Evolutionary conservation across 2,113 vertebrate species (phyloP), one percentile per base, ranked within the genome.

Genomic region (Neolamprologus kungweensis): DNA sequence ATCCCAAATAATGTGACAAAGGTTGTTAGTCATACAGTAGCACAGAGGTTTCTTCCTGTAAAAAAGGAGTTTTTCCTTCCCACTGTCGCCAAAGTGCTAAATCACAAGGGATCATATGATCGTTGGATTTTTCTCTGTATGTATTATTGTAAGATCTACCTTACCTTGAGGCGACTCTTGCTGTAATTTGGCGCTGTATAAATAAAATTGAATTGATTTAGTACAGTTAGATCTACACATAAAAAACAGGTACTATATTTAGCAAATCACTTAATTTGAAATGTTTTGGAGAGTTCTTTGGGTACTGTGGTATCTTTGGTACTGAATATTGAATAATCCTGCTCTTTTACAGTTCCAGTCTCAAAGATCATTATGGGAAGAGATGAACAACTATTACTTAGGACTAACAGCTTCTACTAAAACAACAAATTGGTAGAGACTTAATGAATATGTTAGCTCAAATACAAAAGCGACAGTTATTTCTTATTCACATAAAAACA

Each of bases 51-150:
- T 63, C 17, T 63, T 63, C 17, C 31, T n/a, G 60, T n/a, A 5
- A 65, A 60, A 65, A 37, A 1, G 6, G 31, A 37, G 31, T 65
- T n/a, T 65, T n/a, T 37, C 60, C 31, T 65, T n/a, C 31, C 31
- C 17, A n/a, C 60, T 37, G 31, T 65, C 0, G 10, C 31, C 17
- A 65, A 37, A 65, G 17, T 1, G 31, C 10, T 37, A n/a, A n/a
- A 35, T 65, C 31, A 63, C 1, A 65, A 0, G 10, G 31, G 31
- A 12, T 35, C 58, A 65, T 12, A 65, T 57, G 23, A 57, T 26
- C 2, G 17, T 0, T 2, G 10, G 1, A 3, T 65, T 63, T 63
- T 35, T 63, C 58, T 63, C 31, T 65, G 1, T 37, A 37, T 65
- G 10, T n/a, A 65, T 35, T 35, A 65, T 65, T 35, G 17, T 65